Evolutionary conservation across 2,113 vertebrate species (phyloP), one percentile per base, ranked within the genome.

Genomic region (Chloropsis cyanopogon): DNA sequence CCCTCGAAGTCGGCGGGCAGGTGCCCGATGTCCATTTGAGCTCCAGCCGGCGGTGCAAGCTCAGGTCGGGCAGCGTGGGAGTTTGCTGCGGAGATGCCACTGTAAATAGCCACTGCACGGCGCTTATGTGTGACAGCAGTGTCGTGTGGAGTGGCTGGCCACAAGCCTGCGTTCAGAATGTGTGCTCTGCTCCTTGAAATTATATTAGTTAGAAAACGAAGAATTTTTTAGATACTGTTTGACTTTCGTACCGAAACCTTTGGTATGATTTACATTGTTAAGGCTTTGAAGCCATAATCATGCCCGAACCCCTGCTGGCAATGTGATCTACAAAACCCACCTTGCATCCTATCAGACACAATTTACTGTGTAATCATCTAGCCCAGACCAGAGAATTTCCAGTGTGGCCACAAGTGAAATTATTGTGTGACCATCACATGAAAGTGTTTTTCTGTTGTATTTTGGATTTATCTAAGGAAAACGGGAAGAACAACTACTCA

Each of bases 101-200:
- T 35, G 63, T 21, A 69, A 75, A 77, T 7, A 88, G 52, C 41
- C 7, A 3, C 39, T 1, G 6, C 53, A 33, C 2, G 1, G 13
- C 85, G 21, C 57, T 16, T 39, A 4, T 14, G 28, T 28, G 71
- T 12, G 14, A 29, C 53, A 4, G 46, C 4, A 23, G 31, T 6
- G 66, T 26, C 24, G 6, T 37, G 61, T 52, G 68, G 39, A 52
- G 50, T 0, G 50, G 19, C 76, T 92, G 86, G 63, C 60, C 2
- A 3, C 23, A 1, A 73, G 80, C 80, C 66, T 44, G 0, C 0
- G 0, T 7, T 49, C 37, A 2, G 39, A 24, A 24, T n/a, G 39
- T 10, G n/a, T 26, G 49, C 37, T 64, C 47, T 31, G 41, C 47
- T 79, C 37, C 78, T 47, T 41, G 28, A 53, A 16, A 9, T 21